Percentiles rank a stretch among this genome's conserved stretches.
Evolutionary conservation across 2,888 invertebrate genomes (phyloP).

Genomic region (Limulus polyphemus): DNA sequence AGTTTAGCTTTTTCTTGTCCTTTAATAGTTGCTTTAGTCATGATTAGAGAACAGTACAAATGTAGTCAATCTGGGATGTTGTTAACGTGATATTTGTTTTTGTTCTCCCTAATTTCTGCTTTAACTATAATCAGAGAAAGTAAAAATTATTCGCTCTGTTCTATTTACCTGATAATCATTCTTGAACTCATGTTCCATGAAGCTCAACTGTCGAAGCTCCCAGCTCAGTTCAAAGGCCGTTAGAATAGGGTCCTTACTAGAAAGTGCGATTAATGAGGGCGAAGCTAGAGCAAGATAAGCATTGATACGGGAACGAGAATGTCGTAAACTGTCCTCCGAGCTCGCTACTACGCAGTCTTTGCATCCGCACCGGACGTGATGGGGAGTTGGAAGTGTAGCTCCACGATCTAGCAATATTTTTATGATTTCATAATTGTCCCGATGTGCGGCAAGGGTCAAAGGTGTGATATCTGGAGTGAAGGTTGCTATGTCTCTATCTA

Average conservation of each 20-base stretch:
- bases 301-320: constrained; percentile 91
- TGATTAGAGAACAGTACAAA: too few relatives aligned
- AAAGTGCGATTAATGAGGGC: constrained; percentile 89
- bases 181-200: constrained; percentile 96
- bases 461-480: constrained; percentile 91
- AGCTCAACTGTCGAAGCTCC: constrained; percentile 87
- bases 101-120: too few relatives aligned
- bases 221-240: constrained; percentile 96
- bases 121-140: too few relatives aligned
- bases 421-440: constrained; percentile 49
- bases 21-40: too few relatives aligned
- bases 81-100: too few relatives aligned
- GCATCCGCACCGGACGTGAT: constrained; percentile 88
- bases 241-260: constrained; percentile 92
- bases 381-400: constrained; percentile 72
- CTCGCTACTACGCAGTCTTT: constrained; percentile 87
- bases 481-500: constrained; percentile 41
- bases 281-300: constrained; percentile 92
- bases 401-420: constrained; percentile 85
- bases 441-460: constrained; percentile 45
- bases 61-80: too few relatives aligned
- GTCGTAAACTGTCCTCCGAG: constrained; percentile 81
- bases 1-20: too few relatives aligned
- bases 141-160: too few relatives aligned
- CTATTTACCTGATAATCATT: constrained; percentile 58